Conservation (phyloP, 1,140 invertebrate genomes). For the Ruditapes philippinarum region DNA sequence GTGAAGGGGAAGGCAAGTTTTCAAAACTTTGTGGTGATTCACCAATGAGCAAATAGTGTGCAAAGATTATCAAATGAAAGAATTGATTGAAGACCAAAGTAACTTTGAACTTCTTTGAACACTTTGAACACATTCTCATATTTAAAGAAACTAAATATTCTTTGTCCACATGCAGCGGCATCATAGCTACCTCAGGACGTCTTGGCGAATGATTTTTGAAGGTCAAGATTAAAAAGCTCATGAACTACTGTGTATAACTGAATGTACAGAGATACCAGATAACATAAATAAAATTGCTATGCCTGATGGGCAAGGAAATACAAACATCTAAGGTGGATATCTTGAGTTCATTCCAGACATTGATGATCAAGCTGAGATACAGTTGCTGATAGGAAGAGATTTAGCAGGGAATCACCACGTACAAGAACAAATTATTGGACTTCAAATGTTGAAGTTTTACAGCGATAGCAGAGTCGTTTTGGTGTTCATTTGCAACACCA, state of each 20-base stretch:
- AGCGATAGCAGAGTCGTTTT: conserved; percentile 41
- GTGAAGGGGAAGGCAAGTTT: neutral
- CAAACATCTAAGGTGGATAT: conserved; percentile 1
- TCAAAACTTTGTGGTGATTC: conserved; percentile 52
- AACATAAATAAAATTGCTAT: conserved; percentile 8
- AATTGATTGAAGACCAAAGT: conserved; percentile 68
- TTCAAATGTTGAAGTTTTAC: conserved; percentile 29
- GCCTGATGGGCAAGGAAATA: conserved; percentile 1
- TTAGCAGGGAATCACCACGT: neutral
- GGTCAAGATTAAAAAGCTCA: neutral
- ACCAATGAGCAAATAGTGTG: conserved; percentile 60
- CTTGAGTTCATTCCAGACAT: conserved; percentile 38
- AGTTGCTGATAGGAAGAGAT: conserved; percentile 56
- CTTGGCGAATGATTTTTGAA: conserved; percentile 20
- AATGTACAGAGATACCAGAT: conserved; percentile 8
- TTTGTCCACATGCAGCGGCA: no score
- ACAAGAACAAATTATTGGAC: neutral
- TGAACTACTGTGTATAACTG: conserved; percentile 11
- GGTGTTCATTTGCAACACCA: conserved; percentile 50
- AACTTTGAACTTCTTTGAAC: conserved; percentile 25
- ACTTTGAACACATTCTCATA: no score
- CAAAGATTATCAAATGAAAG: conserved; percentile 61
- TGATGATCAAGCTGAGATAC: conserved; percentile 8
- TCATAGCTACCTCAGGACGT: neutral
- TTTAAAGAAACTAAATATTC: no score